phyloP scores from a whole-genome alignment of 2,113 vertebrate species.

The Cheilinus undulatus region DNA sequence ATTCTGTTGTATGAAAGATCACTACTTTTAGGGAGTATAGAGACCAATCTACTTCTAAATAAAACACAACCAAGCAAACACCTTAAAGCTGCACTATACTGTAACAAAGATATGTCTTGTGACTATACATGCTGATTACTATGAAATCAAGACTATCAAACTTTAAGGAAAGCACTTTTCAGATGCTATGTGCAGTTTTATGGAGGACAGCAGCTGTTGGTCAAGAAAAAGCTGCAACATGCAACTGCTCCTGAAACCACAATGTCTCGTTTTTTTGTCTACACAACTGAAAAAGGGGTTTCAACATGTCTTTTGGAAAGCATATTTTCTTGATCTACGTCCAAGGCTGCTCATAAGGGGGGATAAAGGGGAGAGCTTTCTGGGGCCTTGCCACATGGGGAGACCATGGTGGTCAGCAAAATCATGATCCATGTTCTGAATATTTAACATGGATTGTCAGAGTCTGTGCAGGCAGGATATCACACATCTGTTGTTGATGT shows the following conservation, averaged over 20 bases:
- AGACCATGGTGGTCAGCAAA: no score
- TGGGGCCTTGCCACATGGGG: no score
- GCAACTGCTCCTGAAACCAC: conserved; percentile 3
- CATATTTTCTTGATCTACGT: no score
- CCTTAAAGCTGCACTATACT: not conserved
- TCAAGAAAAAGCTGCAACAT: conserved; percentile 30
- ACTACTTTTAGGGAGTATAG: not conserved
- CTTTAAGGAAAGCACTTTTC: conserved; percentile 11
- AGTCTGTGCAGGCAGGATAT: no score
- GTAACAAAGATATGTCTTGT: not conserved
- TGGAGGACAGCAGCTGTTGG: conserved; percentile 29
- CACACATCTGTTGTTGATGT: no score
- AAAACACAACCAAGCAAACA: not conserved
- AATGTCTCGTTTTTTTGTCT: conserved; percentile 6
- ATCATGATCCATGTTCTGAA: no score
- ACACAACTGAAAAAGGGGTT: not conserved
- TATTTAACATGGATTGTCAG: no score
- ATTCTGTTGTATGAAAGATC: not conserved
- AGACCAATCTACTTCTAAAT: not conserved
- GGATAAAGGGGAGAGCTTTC: no score
- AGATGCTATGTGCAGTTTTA: not conserved
- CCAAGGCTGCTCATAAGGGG: no score
- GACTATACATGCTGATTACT: not conserved
- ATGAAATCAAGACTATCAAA: not conserved
- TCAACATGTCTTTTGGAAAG: not conserved